Percentiles rank a stretch among this genome's conserved stretches.
These are phyloP conservation scores for Phenganax stokvisi DNA, from an alignment of 92 coral and sea anemone species.

Conservation along the genomic window DNA sequence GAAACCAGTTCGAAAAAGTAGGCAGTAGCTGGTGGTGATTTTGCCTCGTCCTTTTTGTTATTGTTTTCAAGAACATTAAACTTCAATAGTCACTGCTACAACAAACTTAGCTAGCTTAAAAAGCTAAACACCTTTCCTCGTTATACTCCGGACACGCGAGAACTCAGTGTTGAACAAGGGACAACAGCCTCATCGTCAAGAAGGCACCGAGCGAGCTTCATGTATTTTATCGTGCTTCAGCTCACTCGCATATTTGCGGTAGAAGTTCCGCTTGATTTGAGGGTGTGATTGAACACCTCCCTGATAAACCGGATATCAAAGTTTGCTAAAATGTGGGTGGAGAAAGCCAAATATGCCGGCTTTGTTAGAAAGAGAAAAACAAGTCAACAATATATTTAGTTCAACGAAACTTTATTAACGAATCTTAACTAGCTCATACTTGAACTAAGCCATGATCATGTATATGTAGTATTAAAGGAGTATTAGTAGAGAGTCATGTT, in stretches of 20 bases:
- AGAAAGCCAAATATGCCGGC: constrained; percentile 39
- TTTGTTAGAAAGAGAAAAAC: constrained; percentile 34
- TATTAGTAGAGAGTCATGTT: not conserved
- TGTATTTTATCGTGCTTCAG: constrained; percentile 19
- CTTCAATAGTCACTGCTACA: not conserved
- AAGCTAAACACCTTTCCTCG: not conserved
- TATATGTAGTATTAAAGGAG: not conserved
- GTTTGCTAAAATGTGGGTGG: constrained; percentile 44
- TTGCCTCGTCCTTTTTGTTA: not conserved
- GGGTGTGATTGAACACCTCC: constrained; percentile 42
- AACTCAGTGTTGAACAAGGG: not conserved
- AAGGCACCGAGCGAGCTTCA: constrained; percentile 1
- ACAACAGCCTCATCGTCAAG: not conserved
- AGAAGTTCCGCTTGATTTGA: constrained; percentile 36
- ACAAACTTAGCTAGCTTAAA: not conserved
- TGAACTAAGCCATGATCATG: not conserved
- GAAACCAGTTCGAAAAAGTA: not conserved
- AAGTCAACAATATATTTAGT: constrained; percentile 21
- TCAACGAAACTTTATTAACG: not conserved
- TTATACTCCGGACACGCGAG: not conserved
- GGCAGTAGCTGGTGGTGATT: not conserved
- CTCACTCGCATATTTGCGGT: constrained; percentile 31
- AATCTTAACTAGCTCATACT: not conserved
- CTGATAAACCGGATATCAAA: constrained; percentile 28
- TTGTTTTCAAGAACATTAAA: not conserved